Evolutionary conservation across 2,888 invertebrate species (phyloP).

Genomic region (Pseudoips prasinana): DNA sequence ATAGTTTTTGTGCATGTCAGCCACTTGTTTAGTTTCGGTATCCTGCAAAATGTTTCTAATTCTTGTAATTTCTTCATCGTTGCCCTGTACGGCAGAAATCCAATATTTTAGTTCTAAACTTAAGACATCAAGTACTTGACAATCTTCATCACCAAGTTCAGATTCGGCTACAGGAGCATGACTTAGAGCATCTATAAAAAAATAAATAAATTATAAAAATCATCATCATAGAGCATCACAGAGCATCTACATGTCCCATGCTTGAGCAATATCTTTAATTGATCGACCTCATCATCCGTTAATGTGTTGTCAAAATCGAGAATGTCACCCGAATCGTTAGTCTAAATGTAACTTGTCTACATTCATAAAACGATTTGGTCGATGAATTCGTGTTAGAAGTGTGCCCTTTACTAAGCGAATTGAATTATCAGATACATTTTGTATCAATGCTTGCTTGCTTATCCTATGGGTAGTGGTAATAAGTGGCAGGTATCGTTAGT

Average conservation of each 20-base stretch:
- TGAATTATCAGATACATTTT: not conserved
- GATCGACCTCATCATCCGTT: too few relatives aligned
- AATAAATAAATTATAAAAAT: too few relatives aligned
- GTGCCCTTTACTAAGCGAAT: not conserved
- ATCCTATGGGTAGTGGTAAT: too few relatives aligned
- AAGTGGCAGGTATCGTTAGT: too few relatives aligned
- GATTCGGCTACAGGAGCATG: not conserved
- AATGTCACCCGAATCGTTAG: too few relatives aligned
- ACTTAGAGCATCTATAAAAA: too few relatives aligned
- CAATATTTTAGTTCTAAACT: slow-evolving; percentile 1
- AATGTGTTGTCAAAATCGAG: too few relatives aligned
- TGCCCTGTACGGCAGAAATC: not conserved
- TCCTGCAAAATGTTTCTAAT: slow-evolving; percentile 1
- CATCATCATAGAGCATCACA: too few relatives aligned
- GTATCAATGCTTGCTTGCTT: too few relatives aligned
- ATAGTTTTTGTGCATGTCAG: slow-evolving; percentile 1
- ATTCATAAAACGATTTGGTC: not conserved
- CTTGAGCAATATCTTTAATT: too few relatives aligned
- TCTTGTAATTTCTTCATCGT: slow-evolving; percentile 3
- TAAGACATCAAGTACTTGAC: not conserved
- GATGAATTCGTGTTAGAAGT: not conserved
- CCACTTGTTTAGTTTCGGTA: not conserved
- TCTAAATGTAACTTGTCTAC: not conserved
- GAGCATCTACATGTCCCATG: slow-evolving; percentile 22
- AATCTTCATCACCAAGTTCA: not conserved